Conservation (phyloP, 2,113 vertebrate genomes). For the Hylia prasina region DNA sequence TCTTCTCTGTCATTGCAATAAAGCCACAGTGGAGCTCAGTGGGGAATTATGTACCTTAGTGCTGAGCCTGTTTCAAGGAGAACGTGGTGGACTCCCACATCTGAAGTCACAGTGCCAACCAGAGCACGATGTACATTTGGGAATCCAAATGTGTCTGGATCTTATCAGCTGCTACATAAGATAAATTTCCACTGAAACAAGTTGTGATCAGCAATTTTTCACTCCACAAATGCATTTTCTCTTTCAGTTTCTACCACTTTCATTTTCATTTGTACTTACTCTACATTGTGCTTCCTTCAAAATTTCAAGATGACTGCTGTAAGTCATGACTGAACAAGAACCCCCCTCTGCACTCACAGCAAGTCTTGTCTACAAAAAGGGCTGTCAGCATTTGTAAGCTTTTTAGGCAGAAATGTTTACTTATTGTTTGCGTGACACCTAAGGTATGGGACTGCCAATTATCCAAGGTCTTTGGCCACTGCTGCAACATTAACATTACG, state of each 20-base stretch:
- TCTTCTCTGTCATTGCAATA: neutral
- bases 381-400: neutral
- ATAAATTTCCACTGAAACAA: neutral
- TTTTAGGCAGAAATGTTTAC: neutral
- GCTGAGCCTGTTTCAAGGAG: neutral
- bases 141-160: neutral
- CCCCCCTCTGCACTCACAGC: neutral
- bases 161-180: neutral
- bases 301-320: neutral
- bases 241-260: neutral
- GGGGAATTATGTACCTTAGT: rapidly evolving
- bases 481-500: neutral
- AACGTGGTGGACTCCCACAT: neutral
- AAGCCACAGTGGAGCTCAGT: neutral
- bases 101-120: neutral
- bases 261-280: neutral
- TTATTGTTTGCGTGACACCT: neutral
- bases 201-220: neutral
- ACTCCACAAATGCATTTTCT: neutral
- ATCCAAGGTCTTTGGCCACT: neutral
- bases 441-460: neutral
- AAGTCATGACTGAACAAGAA: neutral
- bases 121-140: rapidly evolving
- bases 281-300: neutral
- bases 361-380: neutral